Conservation (phyloP, 2,888 invertebrate species). For the Melinopterus prodromus region DNA sequence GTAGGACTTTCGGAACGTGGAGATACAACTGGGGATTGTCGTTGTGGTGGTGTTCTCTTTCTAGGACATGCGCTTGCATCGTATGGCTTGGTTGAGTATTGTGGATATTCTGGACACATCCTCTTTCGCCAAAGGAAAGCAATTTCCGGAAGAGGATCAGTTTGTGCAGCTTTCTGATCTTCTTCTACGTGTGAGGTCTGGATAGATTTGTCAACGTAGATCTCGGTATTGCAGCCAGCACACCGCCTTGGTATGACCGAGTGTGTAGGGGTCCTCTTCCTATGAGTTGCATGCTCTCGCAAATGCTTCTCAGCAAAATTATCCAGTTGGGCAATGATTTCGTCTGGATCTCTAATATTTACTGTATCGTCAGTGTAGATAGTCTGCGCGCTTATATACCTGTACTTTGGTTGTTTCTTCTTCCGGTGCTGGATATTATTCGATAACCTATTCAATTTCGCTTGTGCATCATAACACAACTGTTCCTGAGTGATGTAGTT, state of each 20-base stretch:
- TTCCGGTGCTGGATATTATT: too few species aligned
- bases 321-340: slow-evolving; percentile 12
- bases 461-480: slow-evolving; percentile 5
- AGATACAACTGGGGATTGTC: too few species aligned
- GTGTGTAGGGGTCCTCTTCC: neutral
- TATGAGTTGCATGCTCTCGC: neutral
- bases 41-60: neutral
- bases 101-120: neutral
- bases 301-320: slow-evolving; percentile 7
- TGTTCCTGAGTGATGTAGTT: too few species aligned
- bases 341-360: slow-evolving; percentile 12
- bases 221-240: too few species aligned
- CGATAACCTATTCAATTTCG: too few species aligned
- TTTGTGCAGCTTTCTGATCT: slow-evolving; percentile 10
- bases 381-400: slow-evolving; percentile 6
- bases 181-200: neutral
- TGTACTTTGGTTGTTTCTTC: too few species aligned
- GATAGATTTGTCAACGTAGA: neutral
- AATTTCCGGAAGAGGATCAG: neutral
- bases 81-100: neutral
- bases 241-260: too few species aligned
- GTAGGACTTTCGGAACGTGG: too few species aligned
- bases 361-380: slow-evolving; percentile 13
- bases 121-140: neutral
- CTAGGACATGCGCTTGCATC: neutral